Evolutionary conservation across 2,797 vertebrate genomes (phyloP), one percentile per base, ranked within the genome.

Genomic region (Microhierax caerulescens): DNA sequence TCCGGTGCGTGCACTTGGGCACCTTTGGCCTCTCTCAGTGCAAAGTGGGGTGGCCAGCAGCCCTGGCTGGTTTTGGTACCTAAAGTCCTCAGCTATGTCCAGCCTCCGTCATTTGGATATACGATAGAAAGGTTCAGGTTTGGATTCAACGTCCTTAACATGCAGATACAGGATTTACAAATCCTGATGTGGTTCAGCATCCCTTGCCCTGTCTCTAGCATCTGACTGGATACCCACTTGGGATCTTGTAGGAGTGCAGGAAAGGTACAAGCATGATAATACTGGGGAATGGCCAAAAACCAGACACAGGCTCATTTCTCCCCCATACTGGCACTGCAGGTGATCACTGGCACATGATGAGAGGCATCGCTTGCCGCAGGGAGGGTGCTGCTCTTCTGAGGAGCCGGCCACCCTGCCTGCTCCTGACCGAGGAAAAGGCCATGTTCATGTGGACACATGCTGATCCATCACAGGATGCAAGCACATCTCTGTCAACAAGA

Each of bases 301-400:
- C 7, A 5, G n/a, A 23, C 24, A 24, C 0, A 1, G 30, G 3
- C 4, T 6, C 18, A 7, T 61, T 81, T 81, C 11, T 69, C n/a
- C n/a, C 13, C 5, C 1, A 9, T 16, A 28, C 10, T 27, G n/a
- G 27, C 14, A 39, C 37, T 67, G 34, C 21, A 43, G 12, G 27
- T 43, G 51, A 14, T 17, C 0, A 0, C 47, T 80, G 64, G 41
- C 21, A 39, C 36, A 7, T 0, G 1, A 4, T 0, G 0, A 61
- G 59, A 1, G 1, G 11, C 23, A 6, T 2, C 34, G 23, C 24
- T 47, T 43, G 39, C 45, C 50, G 56, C 0, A 2, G 45, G 61
- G 16, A 56, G 20, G 25, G 24, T 25, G 28, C 21, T 37, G 23
- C 36, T 60, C n/a, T 11, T 16, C 47, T 1, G 0, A 5, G 18